phyloP scores from a whole-genome alignment of 1,140 invertebrate genomes.

The Drosophila ambigua region DNA sequence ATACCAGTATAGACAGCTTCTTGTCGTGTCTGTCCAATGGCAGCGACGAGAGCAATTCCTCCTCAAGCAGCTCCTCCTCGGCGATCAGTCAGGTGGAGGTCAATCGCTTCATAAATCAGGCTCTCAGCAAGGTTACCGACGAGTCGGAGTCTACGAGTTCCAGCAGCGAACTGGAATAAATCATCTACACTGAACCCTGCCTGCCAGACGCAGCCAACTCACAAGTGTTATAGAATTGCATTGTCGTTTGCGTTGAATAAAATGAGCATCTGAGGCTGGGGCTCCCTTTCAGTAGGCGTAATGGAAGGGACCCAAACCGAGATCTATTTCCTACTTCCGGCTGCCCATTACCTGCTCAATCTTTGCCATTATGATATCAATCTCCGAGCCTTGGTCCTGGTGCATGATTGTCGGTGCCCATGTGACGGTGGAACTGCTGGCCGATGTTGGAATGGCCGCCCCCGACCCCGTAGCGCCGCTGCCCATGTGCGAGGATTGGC shows the following conservation, averaged over 20 bases:
- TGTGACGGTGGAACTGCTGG: constrained; percentile 80
- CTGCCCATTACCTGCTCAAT: constrained; percentile 89
- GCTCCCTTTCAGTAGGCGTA: background rate
- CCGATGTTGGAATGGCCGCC: constrained; percentile 75
- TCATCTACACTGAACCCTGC: background rate
- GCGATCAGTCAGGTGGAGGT: constrained; percentile 23
- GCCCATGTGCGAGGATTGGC: constrained; percentile 35
- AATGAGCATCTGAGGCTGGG: background rate
- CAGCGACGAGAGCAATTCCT: constrained; percentile 6
- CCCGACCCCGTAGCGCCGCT: constrained; percentile 26
- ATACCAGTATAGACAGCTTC: constrained; percentile 47
- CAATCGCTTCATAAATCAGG: constrained; percentile 28
- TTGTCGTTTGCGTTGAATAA: constrained; percentile 2
- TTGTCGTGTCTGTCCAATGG: constrained; percentile 38
- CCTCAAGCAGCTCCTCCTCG: background rate
- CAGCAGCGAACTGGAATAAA: background rate
- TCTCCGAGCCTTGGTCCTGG: constrained; percentile 90
- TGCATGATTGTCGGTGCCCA: constrained; percentile 85
- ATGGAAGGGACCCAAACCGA: constrained; percentile 2
- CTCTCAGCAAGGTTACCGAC: constrained; percentile 9
- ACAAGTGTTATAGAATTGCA: background rate
- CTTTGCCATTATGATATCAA: constrained; percentile 97
- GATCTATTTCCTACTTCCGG: background rate
- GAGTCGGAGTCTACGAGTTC: background rate
- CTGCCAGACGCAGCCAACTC: background rate